A percentile compares a stretch with the other conserved stretches of the same genome.
These are phyloP conservation scores for Carabus problematicus DNA, from an alignment of 2,888 invertebrate species.

Conservation along the genomic window DNA sequence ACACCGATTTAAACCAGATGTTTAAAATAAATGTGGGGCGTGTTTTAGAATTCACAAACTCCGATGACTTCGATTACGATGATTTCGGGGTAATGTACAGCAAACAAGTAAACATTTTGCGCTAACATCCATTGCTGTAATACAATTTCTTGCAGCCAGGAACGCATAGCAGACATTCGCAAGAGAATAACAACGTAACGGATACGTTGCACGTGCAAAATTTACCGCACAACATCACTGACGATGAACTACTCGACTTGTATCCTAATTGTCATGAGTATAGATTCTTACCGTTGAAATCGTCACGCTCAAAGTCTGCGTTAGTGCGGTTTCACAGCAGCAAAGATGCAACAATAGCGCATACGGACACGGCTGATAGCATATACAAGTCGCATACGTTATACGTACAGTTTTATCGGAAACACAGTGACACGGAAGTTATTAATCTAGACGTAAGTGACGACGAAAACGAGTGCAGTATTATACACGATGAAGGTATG, in stretches of 20 bases:
- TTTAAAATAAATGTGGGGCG: too few species aligned
- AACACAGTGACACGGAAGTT: not conserved
- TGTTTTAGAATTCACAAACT: too few species aligned
- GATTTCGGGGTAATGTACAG: too few species aligned
- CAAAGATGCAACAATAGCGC: constrained; percentile 23
- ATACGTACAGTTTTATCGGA: constrained; percentile 18
- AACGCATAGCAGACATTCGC: not conserved
- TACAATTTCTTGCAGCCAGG: not conserved
- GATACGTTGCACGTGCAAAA: constrained; percentile 23
- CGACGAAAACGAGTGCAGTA: too few species aligned
- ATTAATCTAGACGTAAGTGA: too few species aligned
- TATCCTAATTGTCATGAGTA: constrained; percentile 26
- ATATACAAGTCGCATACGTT: constrained; percentile 30
- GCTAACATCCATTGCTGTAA: too few species aligned
- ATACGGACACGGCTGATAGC: constrained; percentile 16
- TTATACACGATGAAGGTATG: too few species aligned
- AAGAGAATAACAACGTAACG: constrained; percentile 17
- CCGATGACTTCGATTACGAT: too few species aligned
- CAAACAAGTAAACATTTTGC: too few species aligned
- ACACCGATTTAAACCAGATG: too few species aligned
- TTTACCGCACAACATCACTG: constrained; percentile 26
- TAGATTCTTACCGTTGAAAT: constrained; percentile 13
- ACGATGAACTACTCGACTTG: constrained; percentile 19
- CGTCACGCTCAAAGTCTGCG: constrained; percentile 9
- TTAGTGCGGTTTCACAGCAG: constrained; percentile 16